Conservation (phyloP, 2,888 invertebrate species). For the Tinea trinotella region DNA sequence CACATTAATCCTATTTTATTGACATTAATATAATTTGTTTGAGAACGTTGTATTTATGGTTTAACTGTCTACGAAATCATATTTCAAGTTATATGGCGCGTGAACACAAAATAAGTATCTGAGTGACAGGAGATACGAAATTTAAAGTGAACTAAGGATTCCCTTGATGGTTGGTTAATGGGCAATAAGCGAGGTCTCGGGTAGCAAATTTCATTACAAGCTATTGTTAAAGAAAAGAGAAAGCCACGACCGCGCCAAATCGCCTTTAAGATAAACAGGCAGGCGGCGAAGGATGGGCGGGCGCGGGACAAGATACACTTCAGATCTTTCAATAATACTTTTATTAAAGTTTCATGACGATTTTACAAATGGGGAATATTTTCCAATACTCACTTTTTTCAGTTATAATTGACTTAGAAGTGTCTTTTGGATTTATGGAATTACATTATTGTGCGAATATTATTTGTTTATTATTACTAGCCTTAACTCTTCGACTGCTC, state of each 20-base stretch:
- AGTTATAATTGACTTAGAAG: too few relatives aligned
- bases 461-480: too few relatives aligned
- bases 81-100: neutral
- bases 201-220: constrained; percentile 42
- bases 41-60: neutral
- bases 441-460: too few relatives aligned
- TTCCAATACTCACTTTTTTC: too few relatives aligned
- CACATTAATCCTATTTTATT: neutral
- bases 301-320: neutral
- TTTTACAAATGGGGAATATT: too few relatives aligned
- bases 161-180: constrained; percentile 35
- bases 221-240: constrained; percentile 29
- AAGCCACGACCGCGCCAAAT: constrained; percentile 27
- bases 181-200: constrained; percentile 40
- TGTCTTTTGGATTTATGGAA: too few relatives aligned
- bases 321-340: constrained; percentile 7
- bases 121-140: constrained; percentile 11
- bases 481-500: too few relatives aligned
- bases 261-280: constrained; percentile 16
- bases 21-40: neutral
- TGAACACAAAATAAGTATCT: neutral
- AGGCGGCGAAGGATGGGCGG: neutral
- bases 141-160: constrained; percentile 20
- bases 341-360: constrained; percentile 2
- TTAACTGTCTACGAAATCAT: neutral